These are phyloP conservation scores for Caloenas nicobarica DNA, from an alignment of 2,113 vertebrate species.

Conservation along the genomic window DNA sequence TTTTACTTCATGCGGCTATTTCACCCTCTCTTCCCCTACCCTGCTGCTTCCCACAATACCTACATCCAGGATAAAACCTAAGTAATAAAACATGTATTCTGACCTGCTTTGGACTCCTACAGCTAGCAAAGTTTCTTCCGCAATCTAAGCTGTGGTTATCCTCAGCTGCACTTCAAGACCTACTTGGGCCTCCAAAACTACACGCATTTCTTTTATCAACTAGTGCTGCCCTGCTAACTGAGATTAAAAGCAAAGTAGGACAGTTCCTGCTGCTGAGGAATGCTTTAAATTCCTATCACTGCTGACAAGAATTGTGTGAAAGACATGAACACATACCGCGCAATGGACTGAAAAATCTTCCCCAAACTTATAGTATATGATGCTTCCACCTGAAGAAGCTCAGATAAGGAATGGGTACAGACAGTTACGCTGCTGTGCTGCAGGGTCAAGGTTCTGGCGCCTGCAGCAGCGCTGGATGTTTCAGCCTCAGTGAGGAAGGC, in stretches of 20 bases:
- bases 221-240: background rate
- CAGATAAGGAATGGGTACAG: background rate
- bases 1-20: background rate
- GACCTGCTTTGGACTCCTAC: background rate
- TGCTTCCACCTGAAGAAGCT: background rate
- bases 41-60: background rate
- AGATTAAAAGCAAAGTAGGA: slow-evolving; percentile 1
- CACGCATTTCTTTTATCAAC: background rate
- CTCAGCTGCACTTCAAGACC: slow-evolving; percentile 10
- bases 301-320: background rate
- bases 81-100: background rate
- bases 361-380: background rate
- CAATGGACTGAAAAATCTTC: background rate
- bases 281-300: background rate
- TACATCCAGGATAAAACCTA: background rate
- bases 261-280: background rate
- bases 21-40: background rate
- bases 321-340: background rate
- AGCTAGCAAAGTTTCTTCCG: background rate
- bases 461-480: background rate
- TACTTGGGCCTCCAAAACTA: background rate
- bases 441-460: background rate
- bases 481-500: background rate
- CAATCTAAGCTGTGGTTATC: background rate
- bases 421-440: background rate